These are phyloP conservation scores for Prenolepis imparis DNA, from an alignment of 2,888 invertebrate genomes.

Conservation along the genomic window DNA sequence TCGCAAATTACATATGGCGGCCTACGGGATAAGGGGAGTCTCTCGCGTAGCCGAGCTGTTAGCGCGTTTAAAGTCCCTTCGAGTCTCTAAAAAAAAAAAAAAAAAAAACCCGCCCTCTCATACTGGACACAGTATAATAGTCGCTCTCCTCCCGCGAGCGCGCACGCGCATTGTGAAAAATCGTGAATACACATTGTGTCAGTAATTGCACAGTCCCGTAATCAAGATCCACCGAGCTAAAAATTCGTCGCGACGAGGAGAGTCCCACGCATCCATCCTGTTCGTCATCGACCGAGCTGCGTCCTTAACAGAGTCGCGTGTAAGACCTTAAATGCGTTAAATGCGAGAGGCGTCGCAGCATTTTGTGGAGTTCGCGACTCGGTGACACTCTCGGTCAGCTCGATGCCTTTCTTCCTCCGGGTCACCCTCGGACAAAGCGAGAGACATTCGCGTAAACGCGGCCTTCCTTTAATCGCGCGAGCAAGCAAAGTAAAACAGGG, in stretches of 20 bases:
- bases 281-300: slow-evolving; percentile 55
- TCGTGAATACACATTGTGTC: slow-evolving; percentile 48
- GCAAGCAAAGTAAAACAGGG: too few relatives aligned
- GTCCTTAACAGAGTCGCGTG: slow-evolving; percentile 45
- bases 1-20: slow-evolving; percentile 67
- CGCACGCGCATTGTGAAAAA: slow-evolving; percentile 57
- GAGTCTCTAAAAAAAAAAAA: background rate
- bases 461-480: background rate
- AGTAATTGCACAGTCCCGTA: slow-evolving; percentile 58
- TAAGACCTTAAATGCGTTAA: slow-evolving; percentile 40
- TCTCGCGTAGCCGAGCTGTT: slow-evolving; percentile 61
- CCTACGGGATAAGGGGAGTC: slow-evolving; percentile 22
- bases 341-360: slow-evolving; percentile 45
- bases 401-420: background rate
- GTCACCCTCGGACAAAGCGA: background rate
- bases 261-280: slow-evolving; percentile 61
- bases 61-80: slow-evolving; percentile 50
- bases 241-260: slow-evolving; percentile 18
- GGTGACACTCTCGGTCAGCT: slow-evolving; percentile 26
- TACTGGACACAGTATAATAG: background rate
- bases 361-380: slow-evolving; percentile 16
- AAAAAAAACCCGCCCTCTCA: slow-evolving; percentile 4
- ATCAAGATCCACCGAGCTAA: slow-evolving; percentile 56
- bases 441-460: background rate
- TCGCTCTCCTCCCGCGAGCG: slow-evolving; percentile 25